These are phyloP conservation scores for Panorpa germanica DNA, from an alignment of 2,888 invertebrate genomes.

Conservation along the genomic window DNA sequence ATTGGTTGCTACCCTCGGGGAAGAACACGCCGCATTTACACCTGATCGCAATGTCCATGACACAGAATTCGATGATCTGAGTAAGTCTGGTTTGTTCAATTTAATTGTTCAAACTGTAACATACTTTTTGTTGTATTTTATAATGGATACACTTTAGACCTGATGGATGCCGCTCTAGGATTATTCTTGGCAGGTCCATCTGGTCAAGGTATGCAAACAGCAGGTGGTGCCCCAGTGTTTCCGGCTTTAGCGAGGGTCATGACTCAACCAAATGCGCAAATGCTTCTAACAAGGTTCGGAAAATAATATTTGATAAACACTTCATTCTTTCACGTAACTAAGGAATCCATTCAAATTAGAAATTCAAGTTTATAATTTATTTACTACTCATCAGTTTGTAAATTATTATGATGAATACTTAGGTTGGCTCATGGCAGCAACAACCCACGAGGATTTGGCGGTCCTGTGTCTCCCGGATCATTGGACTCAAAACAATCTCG, in stretches of 20 bases:
- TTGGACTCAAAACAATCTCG: constrained; percentile 17
- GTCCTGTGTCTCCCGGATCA: constrained; percentile 16
- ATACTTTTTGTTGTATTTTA: constrained; percentile 16
- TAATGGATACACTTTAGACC: too few relatives aligned
- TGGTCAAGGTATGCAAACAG: too few relatives aligned
- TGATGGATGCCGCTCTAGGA: too few relatives aligned
- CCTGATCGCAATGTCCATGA: constrained; percentile 4
- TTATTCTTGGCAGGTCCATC: too few relatives aligned
- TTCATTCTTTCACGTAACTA: too few relatives aligned
- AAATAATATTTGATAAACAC: too few relatives aligned
- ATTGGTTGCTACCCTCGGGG: constrained; percentile 19
- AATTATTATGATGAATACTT: not conserved
- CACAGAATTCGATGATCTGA: constrained; percentile 12
- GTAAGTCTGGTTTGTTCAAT: constrained; percentile 11
- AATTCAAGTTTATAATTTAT: constrained; percentile 10
- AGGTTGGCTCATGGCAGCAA: constrained; percentile 4
- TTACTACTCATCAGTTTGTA: not conserved
- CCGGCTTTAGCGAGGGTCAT: too few relatives aligned
- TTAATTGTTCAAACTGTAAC: constrained; percentile 6
- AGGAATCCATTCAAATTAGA: not conserved
- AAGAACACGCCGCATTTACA: constrained; percentile 14
- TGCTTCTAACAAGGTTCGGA: too few relatives aligned
- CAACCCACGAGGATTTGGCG: constrained; percentile 2
- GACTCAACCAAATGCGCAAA: too few relatives aligned
- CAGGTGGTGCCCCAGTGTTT: not conserved